Evolutionary conservation across 2,888 invertebrate species (phyloP), one percentile per base, ranked within the genome.

Genomic region (Phyllotreta cruciferae): DNA sequence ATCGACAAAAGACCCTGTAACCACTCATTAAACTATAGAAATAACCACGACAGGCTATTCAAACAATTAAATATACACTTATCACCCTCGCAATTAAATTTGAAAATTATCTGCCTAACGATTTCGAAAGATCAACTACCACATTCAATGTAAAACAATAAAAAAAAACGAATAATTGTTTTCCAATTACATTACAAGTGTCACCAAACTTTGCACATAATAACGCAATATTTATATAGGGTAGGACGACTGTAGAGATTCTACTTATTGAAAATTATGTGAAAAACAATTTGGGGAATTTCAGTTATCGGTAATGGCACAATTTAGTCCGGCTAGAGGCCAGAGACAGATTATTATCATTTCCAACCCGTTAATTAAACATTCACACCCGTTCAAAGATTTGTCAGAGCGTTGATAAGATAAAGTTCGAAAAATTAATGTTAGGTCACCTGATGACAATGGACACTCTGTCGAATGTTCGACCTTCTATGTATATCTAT

Each of bases 301-400:
- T 50, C 39, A 57, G 42, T 56, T 52, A 60, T 64, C 60, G 38
- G 60, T 44, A 56, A 56, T 56, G 60, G 38, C 55, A 60, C 60
- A 56, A 55, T 63, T 24, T 58, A 47, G 57, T 54, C 47, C 42
- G 50, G 13, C 45, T 14, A 37, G 52, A 52, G 2, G 24, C 24
- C 52, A 52, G 52, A 58, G 60, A 60, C 63, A 39, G 36, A 24
- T 52, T 41, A 60, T 55, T 52, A 52, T 41, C 56, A 44, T 68
- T 64, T 60, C 62, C 41, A 67, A 72, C 70, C 74, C 73, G 74
- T 74, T 74, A 74, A 72, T 73, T 72, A 73, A 72, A 73, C 70
- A 74, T 73, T 71, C 73, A 74, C 74, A 71, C 74, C 74, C 72
- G 67, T 69, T 67, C 70, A 72, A 74, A 74, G 71, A 72, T 69